Conservation (phyloP, 53 echinoderm and acorn worm genomes). For the Actinopyga echinites region DNA sequence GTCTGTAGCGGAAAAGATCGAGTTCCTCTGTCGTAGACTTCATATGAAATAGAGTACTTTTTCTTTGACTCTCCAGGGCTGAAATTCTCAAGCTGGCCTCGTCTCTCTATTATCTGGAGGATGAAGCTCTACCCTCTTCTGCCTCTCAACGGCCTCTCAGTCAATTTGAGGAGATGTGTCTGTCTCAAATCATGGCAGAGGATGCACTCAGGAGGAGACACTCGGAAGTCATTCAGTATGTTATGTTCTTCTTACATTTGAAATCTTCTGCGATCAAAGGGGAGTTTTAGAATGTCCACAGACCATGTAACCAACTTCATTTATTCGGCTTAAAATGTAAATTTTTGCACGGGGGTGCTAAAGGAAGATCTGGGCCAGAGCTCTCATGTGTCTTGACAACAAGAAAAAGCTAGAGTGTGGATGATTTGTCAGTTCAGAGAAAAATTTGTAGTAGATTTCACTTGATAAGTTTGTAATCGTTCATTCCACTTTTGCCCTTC, state of each 20-base stretch:
- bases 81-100: conserved; percentile 39
- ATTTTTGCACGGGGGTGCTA: too few relatives aligned
- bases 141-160: background rate
- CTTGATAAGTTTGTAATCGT: too few relatives aligned
- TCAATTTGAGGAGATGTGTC: conserved; percentile 77
- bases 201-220: conserved; percentile 30
- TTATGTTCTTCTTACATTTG: background rate
- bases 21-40: background rate
- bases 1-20: background rate
- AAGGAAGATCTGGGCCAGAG: too few relatives aligned
- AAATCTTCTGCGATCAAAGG: too few relatives aligned
- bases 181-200: conserved; percentile 60
- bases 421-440: too few relatives aligned
- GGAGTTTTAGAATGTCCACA: too few relatives aligned
- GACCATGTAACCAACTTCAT: too few relatives aligned
- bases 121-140: conserved; percentile 34
- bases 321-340: too few relatives aligned
- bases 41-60: background rate
- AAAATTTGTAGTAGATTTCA: too few relatives aligned
- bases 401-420: too few relatives aligned
- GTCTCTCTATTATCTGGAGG: conserved; percentile 58
- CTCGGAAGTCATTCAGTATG: conserved; percentile 35
- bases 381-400: too few relatives aligned
- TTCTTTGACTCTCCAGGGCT: background rate
- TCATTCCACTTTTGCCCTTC: too few relatives aligned